Percentiles rank a stretch among this genome's conserved stretches.
Evolutionary conservation across 1,140 invertebrate species (phyloP).

Genomic region (Wasmannia auropunctata): DNA sequence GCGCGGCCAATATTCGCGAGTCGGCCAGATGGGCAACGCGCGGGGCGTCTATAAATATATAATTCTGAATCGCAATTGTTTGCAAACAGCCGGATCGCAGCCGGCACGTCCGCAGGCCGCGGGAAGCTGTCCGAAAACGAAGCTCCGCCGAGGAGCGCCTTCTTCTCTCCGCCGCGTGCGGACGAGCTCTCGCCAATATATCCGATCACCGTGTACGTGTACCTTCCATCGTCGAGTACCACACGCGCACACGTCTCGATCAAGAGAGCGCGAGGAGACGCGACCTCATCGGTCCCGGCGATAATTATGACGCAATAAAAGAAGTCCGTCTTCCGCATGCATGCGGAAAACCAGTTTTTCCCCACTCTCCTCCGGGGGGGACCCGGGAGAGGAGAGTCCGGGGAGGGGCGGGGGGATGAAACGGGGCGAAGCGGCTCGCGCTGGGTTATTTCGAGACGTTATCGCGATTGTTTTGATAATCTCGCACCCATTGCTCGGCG

Average conservation of each 20-base stretch:
- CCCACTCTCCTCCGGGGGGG: background rate
- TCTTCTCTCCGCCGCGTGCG: background rate
- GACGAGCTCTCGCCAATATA: no score
- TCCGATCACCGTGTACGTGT: no score
- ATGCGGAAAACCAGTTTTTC: conserved; percentile 10
- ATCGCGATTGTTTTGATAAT: background rate
- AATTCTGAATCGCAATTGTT: conserved; percentile 48
- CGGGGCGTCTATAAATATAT: conserved; percentile 59
- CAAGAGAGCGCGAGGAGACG: background rate
- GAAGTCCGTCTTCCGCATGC: background rate
- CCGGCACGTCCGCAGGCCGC: background rate
- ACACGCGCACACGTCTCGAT: background rate
- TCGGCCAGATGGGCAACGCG: background rate
- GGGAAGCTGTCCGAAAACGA: background rate
- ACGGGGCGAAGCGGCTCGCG: background rate
- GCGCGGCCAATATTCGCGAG: background rate
- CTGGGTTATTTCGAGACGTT: background rate
- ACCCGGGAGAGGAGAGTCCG: no score
- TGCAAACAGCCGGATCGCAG: conserved; percentile 53
- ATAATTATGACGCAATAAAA: conserved; percentile 34
- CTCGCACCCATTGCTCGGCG: background rate
- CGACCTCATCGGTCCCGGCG: background rate
- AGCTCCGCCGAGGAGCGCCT: background rate
- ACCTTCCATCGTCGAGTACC: background rate
- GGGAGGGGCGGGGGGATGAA: no score